These are phyloP conservation scores for Mystacides longicornis DNA, from an alignment of 2,888 invertebrate genomes.

Conservation along the genomic window DNA sequence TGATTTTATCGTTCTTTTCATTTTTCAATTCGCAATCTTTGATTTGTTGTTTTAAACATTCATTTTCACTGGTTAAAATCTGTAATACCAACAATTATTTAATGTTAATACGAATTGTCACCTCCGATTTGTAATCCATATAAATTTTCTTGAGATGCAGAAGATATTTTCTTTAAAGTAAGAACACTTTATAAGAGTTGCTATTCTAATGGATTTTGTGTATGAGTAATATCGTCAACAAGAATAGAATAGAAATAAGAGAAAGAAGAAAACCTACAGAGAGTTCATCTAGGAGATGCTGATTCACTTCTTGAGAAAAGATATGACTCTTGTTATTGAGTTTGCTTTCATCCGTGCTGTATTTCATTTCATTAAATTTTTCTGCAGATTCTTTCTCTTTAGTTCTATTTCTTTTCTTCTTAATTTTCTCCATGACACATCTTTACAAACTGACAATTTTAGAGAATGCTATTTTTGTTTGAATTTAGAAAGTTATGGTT, in stretches of 20 bases:
- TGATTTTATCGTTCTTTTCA: constrained; percentile 39
- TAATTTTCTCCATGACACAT: neutral
- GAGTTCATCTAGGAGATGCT: constrained; percentile 51
- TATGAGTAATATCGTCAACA: neutral
- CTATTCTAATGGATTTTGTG: neutral
- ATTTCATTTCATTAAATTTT: neutral
- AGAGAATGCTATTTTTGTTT: too few relatives aligned
- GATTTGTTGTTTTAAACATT: constrained; percentile 45
- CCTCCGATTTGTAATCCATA: neutral
- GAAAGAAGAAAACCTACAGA: constrained; percentile 36
- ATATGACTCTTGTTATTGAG: constrained; percentile 34
- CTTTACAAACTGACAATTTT: too few relatives aligned
- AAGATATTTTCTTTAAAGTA: too few relatives aligned
- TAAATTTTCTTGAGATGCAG: too few relatives aligned
- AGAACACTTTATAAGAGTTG: too few relatives aligned
- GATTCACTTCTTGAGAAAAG: constrained; percentile 55
- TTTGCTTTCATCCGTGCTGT: neutral
- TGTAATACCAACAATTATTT: too few relatives aligned
- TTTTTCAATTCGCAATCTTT: constrained; percentile 43
- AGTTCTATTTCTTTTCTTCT: neutral
- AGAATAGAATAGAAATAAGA: neutral
- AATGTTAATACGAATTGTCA: constrained; percentile 5
- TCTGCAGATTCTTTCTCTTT: neutral
- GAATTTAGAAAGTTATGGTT: too few relatives aligned
- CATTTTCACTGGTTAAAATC: constrained; percentile 51